Base-by-base conservation (phyloP, 2,797 vertebrate genomes). In the Aselliscus stoliczkanus region DNA sequence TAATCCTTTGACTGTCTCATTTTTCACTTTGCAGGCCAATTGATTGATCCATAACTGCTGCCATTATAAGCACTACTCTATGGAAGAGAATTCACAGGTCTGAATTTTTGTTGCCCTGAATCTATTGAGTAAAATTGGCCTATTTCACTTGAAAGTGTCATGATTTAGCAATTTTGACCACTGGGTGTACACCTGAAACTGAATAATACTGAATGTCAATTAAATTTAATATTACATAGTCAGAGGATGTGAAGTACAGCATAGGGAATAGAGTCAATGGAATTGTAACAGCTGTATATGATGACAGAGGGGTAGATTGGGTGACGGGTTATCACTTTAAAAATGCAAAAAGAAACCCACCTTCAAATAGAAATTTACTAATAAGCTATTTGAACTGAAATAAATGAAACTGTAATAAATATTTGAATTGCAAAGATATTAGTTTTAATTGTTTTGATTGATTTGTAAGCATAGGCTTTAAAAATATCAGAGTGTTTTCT, bases 311-410 rank as follows among this genome's bases (percentile, higher is more conserved):
- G 47, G 47, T 50, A 50, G 47, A 14, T 50, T 15, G 14, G 47
- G 47, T 13, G 2, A 50, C 12, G 47, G 47, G 47, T 13, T 50
- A 50, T 50, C 47, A 50, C 47, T 50, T 50, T 15, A 50, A 50
- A 50, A 50, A 3, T 50, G 13, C 12, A 50, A 50, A 50, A 50
- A 50, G 15, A 17, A 50, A 44, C 5, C 42, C 47, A 4, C 0
- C 2, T 87, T 72, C 47, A 86, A 93, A 94, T 37, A 82, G 18
- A 96, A 92, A 94, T 84, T 80, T 94, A 58, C 31, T 62, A 90
- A 64, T 27, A 47, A 86, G 25, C 8, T 83, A 65, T 84, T n/a
- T 39, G 23, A 84, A 67, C n/a, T 7, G 31, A 94, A 92, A 85
- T 34, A 92, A 84, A 31, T 44, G 44, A 2, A 87, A 89, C 10